Conservation (phyloP, 2,797 vertebrate species). For the Megalops cyprinoides region DNA sequence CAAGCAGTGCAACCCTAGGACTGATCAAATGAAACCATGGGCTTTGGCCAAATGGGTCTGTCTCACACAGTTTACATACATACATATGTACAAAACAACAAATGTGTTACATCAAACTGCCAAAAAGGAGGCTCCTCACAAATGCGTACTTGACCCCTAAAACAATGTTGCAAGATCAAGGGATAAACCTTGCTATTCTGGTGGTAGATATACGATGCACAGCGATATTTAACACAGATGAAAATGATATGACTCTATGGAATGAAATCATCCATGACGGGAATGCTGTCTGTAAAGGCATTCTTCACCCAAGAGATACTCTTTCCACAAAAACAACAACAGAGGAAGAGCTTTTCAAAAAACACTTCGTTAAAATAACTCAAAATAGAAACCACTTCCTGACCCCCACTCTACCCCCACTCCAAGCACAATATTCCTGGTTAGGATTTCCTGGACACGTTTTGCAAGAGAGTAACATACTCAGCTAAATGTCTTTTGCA, state of each 20-base stretch:
- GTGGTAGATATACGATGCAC: neutral
- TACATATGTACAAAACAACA: too few species aligned
- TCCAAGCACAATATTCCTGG: slow-evolving; percentile 3
- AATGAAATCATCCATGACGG: neutral
- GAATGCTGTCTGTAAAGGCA: neutral
- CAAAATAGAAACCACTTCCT: slow-evolving; percentile 24
- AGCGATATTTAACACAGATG: neutral
- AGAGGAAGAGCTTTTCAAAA: neutral
- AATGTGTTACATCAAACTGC: too few species aligned
- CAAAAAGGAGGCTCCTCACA: too few species aligned
- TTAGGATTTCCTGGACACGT: slow-evolving; percentile 9
- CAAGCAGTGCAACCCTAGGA: too few species aligned
- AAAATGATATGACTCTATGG: too few species aligned
- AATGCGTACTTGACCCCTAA: neutral
- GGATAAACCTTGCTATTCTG: neutral
- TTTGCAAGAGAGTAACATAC: neutral
- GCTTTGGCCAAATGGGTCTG: too few species aligned
- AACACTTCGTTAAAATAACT: neutral
- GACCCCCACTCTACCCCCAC: neutral
- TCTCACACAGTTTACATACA: too few species aligned
- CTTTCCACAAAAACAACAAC: neutral
- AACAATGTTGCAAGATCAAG: neutral
- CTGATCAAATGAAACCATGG: too few species aligned
- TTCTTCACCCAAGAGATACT: neutral
- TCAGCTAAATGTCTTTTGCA: neutral